Percentiles rank a stretch among this genome's conserved stretches.
These are phyloP conservation scores for Caenorhabditis drosophilae DNA, from an alignment of 2,888 invertebrate species.

Conservation along the genomic window DNA sequence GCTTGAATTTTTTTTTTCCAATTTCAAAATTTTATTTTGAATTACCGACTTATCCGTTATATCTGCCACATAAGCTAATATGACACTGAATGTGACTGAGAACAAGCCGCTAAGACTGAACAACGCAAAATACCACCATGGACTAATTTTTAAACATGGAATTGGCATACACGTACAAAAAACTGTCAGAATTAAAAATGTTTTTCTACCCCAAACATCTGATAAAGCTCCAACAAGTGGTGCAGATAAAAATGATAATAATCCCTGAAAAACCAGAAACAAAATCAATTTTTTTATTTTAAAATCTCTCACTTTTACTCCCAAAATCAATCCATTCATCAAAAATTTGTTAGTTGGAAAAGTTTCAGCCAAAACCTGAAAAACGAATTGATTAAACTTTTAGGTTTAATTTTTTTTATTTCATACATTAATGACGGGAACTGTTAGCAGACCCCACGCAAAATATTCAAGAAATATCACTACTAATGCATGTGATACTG, in stretches of 20 bases:
- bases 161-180: conserved; percentile 95
- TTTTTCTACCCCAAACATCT: conserved; percentile 97
- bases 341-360: conserved; percentile 98
- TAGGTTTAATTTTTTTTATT: conserved; percentile 35
- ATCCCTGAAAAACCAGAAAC: conserved; percentile 75
- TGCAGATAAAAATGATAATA: conserved; percentile 94
- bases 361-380: conserved; percentile 87
- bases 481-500: conserved; percentile 96
- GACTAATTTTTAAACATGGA: conserved; percentile 97
- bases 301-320: conserved; percentile 79
- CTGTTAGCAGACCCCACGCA: conserved; percentile 97
- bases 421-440: conserved; percentile 89
- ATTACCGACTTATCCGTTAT: conserved; percentile 83
- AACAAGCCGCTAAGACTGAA: conserved; percentile 98
- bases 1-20: background rate
- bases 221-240: conserved; percentile 95
- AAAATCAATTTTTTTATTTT: background rate
- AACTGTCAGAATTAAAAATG: conserved; percentile 85
- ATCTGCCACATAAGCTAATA: conserved; percentile 99
- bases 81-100: conserved; percentile 98
- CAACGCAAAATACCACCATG: conserved; percentile 99
- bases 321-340: conserved; percentile 99
- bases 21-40: background rate
- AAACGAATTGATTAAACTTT: conserved; percentile 1
- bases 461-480: conserved; percentile 99